These are phyloP conservation scores for Maconellicoccus hirsutus DNA, from an alignment of 1,140 invertebrate species.

Conservation along the genomic window DNA sequence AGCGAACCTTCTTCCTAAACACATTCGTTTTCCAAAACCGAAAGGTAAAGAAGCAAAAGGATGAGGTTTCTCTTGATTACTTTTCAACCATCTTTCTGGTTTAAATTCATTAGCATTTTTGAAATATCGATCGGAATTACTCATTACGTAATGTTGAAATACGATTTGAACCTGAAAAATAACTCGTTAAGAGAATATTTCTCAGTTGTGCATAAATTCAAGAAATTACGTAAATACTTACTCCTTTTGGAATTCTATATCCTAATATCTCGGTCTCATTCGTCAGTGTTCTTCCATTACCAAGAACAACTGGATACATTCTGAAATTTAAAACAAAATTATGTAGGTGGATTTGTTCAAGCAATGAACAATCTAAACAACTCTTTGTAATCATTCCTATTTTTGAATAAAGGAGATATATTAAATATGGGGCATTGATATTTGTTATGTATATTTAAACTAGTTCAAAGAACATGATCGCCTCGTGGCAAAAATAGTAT, in stretches of 20 bases:
- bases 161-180: conserved; percentile 66
- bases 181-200: not conserved
- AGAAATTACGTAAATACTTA: conserved; percentile 45
- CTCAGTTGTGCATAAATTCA: not conserved
- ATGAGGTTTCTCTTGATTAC: conserved; percentile 28
- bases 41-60: conserved; percentile 69
- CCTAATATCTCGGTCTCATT: conserved; percentile 65
- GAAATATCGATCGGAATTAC: conserved; percentile 61
- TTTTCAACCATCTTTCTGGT: conserved; percentile 64
- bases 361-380: not conserved
- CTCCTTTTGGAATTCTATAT: conserved; percentile 76
- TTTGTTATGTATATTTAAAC: too few relatives aligned
- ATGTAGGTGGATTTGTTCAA: not conserved
- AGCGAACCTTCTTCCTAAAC: conserved; percentile 65
- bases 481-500: too few relatives aligned
- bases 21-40: conserved; percentile 69
- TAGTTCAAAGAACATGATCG: too few relatives aligned
- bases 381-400: too few relatives aligned
- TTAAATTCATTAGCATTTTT: conserved; percentile 48
- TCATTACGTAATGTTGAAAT: conserved; percentile 68
- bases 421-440: too few relatives aligned
- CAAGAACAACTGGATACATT: conserved; percentile 77
- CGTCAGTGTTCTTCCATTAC: conserved; percentile 67
- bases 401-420: too few relatives aligned
- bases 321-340: conserved; percentile 33